A percentile compares a stretch with the other conserved stretches of the same genome.
Conservation (phyloP, 2,113 vertebrate species). For the Ancistrus triradiatus region DNA sequence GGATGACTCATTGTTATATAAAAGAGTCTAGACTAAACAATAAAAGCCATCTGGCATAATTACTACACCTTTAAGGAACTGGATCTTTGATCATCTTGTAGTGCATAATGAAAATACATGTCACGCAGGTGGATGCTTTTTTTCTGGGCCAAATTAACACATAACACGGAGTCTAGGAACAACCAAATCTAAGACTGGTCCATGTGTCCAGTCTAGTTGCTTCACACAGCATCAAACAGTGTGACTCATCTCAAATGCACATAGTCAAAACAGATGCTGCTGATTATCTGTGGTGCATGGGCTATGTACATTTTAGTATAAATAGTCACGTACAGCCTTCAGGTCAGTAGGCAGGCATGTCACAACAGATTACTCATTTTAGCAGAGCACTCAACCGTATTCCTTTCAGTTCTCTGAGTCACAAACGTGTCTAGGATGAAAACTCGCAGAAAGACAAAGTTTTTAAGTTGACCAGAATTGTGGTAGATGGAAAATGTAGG, state of each 20-base stretch:
- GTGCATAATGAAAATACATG: background rate
- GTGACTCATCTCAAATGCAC: slow-evolving; percentile 28
- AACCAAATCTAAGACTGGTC: slow-evolving; percentile 7
- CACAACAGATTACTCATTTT: slow-evolving; percentile 34
- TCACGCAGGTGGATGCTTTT: slow-evolving; percentile 8
- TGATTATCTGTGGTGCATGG: slow-evolving; percentile 56
- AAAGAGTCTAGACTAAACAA: slow-evolving; percentile 6
- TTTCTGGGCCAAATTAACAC: background rate
- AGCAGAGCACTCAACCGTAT: slow-evolving; percentile 7
- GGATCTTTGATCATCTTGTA: slow-evolving; percentile 23
- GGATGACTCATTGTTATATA: background rate
- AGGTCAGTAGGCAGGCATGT: slow-evolving; percentile 42
- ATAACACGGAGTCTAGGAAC: slow-evolving; percentile 12
- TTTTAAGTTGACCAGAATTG: too few relatives aligned
- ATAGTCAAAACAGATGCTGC: slow-evolving; percentile 53
- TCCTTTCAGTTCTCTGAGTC: slow-evolving; percentile 11
- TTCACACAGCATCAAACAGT: slow-evolving; percentile 50
- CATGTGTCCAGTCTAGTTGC: slow-evolving; percentile 24
- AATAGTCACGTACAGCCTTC: slow-evolving; percentile 27
- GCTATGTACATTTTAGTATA: slow-evolving; percentile 44
- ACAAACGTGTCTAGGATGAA: slow-evolving; percentile 1
- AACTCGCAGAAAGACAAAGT: background rate
- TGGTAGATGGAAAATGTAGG: background rate
- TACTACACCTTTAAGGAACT: background rate
- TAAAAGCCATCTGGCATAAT: background rate